These are phyloP conservation scores for Cepaea hortensis DNA, from an alignment of 2,888 invertebrate genomes.

Conservation along the genomic window DNA sequence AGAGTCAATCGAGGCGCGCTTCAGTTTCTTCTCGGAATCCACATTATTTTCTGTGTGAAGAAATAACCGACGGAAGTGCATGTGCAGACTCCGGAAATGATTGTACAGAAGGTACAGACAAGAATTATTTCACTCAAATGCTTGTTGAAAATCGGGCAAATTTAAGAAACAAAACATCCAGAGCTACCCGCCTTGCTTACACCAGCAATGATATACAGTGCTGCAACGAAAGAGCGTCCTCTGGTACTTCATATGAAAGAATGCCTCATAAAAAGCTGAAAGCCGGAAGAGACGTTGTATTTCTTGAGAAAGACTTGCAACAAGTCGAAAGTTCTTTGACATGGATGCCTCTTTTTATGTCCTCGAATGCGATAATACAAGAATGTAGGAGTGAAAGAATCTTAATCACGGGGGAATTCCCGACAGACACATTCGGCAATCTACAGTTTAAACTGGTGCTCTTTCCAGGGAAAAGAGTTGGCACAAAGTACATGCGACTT, in stretches of 20 bases:
- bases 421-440: neutral
- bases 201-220: neutral
- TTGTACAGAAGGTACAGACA: neutral
- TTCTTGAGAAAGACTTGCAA: neutral
- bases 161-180: neutral
- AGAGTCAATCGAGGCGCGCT: too few species aligned
- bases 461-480: constrained; percentile 12
- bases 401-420: neutral
- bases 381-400: constrained; percentile 30
- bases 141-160: neutral
- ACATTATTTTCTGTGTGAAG: constrained; percentile 5
- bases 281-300: neutral
- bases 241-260: neutral
- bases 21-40: neutral
- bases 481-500: neutral
- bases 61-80: neutral
- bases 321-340: neutral
- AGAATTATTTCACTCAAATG: neutral
- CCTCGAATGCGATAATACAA: neutral
- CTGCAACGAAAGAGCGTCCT: too few species aligned
- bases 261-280: neutral
- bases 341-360: neutral
- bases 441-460: constrained; percentile 28
- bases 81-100: neutral
- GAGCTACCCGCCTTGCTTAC: neutral